phyloP scores from a whole-genome alignment of 1,140 invertebrate genomes.

The Bursaphelenchus mucronatus region DNA sequence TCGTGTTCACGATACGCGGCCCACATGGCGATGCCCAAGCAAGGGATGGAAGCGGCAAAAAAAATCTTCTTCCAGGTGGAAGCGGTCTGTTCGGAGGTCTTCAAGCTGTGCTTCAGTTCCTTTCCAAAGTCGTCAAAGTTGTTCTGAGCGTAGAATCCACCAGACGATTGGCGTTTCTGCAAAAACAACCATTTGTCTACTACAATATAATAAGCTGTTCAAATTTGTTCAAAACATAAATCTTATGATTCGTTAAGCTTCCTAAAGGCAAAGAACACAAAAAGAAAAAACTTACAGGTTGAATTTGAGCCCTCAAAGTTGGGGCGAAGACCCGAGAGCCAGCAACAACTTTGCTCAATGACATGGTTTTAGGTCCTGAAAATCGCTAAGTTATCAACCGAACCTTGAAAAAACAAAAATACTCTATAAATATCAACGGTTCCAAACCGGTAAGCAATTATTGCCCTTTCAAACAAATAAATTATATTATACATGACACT shows the following conservation, averaged over 20 bases:
- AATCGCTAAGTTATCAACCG: no score
- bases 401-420: no score
- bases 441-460: no score
- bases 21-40: constrained; percentile 26
- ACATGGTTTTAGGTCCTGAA: no score
- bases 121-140: constrained; percentile 37
- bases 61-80: constrained; percentile 39
- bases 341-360: not conserved
- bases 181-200: constrained; percentile 5
- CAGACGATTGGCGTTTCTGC: constrained; percentile 25
- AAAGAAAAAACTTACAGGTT: not conserved
- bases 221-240: not conserved
- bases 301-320: constrained; percentile 4
- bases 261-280: not conserved
- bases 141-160: constrained; percentile 24
- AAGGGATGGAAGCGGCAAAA: constrained; percentile 25
- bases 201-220: not conserved
- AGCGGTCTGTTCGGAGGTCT: constrained; percentile 4
- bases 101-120: constrained; percentile 6
- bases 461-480: no score
- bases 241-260: no score
- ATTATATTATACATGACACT: no score
- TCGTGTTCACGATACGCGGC: constrained; percentile 30
- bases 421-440: no score
- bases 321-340: not conserved